Base-by-base conservation (phyloP, 2,113 vertebrate species). In the Corydoras sp. region DNA sequence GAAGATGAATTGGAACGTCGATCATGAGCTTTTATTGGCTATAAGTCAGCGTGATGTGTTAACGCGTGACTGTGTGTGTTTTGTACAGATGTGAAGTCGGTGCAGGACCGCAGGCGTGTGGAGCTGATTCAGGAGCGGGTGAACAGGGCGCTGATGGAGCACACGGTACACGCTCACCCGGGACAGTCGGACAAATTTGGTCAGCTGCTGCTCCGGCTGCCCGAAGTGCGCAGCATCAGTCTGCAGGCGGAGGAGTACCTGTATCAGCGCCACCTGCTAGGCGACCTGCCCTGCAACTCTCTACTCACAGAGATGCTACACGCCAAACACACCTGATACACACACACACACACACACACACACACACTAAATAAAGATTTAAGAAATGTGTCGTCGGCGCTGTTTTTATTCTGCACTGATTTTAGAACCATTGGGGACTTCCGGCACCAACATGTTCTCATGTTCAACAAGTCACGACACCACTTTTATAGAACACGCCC, bases 251-350 rank as follows among this genome's bases (percentile, higher is more conserved):
- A 92, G 79, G 89, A 91, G 71, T 91, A 92, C 77, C 83, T 92
- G 80, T 91, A 91, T 77, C 88, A 89, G 81, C 89, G 90, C 71
- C 91, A 92, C 74, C 87, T 92, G 71, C 83, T 88, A 73, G 90
- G 91, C 2, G 91, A 92, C 70, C 83, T 92, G 63, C 91, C 91
- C 29, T 92, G 91, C 79, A 92, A 92, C 84, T 90, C 89, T 9
- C 79, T 92, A 8, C 86, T 92, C 53, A 87, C 89, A 0, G 91
- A 92, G 79, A 91, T 92, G 91, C 86, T 92, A 62, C 91, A 92
- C 59, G 85, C 88, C 59, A 91, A 90, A 80, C 87, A 90, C 77
- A 83, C 71, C 77, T 92, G 73, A 89, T 50, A 24, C 18, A 24
- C 18, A 24, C 18, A 24, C 18, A 24, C 18, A 24, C 18, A 24